Conservation (phyloP, 2,888 invertebrate species). For the Acrobasis suavella region DNA sequence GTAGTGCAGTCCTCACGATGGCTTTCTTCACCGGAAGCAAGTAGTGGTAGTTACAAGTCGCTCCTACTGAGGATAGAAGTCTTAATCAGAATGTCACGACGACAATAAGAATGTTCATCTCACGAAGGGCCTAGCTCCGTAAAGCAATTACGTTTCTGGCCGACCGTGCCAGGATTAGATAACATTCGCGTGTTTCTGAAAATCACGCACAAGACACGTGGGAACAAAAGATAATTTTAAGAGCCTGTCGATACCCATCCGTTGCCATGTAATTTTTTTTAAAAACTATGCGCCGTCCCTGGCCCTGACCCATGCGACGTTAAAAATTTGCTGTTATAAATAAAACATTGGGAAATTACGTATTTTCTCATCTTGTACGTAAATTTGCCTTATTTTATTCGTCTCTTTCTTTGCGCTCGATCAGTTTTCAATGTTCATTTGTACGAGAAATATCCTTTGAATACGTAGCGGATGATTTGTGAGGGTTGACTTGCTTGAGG, state of each 20-base stretch:
- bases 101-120: neutral
- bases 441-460: conserved; percentile 2
- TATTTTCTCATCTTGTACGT: neutral
- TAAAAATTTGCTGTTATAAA: neutral
- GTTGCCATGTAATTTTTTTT: neutral
- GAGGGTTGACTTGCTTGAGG: conserved; percentile 5
- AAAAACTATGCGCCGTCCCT: neutral
- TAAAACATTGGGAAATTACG: neutral
- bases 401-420: neutral
- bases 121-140: neutral
- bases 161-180: neutral
- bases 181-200: conserved; percentile 9
- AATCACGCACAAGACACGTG: conserved; percentile 6
- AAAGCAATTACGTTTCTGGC: neutral
- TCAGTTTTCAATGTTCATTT: conserved; percentile 8
- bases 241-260: neutral
- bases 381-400: conserved; percentile 1
- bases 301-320: neutral
- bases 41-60: no score
- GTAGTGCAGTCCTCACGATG: no score
- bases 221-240: conserved; percentile 1
- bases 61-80: no score
- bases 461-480: neutral
- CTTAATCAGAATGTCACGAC: no score
- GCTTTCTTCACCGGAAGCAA: no score